Evolutionary conservation across 2,888 invertebrate species (phyloP).

Genomic region (Leucophora obtusa): DNA sequence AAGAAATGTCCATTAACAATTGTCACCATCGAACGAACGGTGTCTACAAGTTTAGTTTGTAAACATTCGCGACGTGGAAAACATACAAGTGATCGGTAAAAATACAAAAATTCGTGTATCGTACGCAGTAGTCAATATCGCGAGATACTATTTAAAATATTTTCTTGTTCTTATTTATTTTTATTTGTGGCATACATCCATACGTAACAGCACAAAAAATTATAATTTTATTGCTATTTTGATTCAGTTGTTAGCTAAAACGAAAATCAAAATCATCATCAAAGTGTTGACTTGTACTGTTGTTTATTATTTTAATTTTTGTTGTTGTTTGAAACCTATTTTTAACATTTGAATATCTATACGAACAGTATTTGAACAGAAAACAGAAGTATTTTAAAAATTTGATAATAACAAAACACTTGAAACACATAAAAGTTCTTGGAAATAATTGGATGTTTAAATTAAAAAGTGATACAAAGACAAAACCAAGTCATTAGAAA

Average conservation of each 20-base stretch:
- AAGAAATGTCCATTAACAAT: constrained; percentile 39
- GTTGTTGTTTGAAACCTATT: constrained; percentile 48
- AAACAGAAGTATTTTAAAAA: constrained; percentile 51
- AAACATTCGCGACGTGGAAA: constrained; percentile 46
- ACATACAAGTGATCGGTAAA: constrained; percentile 23
- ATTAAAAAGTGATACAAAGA: constrained; percentile 4
- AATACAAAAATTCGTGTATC: not conserved
- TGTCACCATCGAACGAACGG: constrained; percentile 43
- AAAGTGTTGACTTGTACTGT: constrained; percentile 47
- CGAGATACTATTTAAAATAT: not conserved
- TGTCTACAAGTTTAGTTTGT: constrained; percentile 41
- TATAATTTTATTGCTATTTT: constrained; percentile 13
- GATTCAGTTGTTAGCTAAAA: not conserved
- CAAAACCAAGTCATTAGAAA: not conserved
- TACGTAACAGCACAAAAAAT: constrained; percentile 5
- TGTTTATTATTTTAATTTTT: constrained; percentile 27
- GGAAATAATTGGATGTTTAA: constrained; percentile 35
- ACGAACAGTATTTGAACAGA: constrained; percentile 15
- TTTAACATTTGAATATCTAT: constrained; percentile 34
- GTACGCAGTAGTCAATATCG: constrained; percentile 20
- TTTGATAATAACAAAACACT: constrained; percentile 46
- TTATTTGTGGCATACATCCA: constrained; percentile 7
- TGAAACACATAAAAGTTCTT: constrained; percentile 25
- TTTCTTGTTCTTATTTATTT: not conserved
- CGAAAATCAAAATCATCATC: constrained; percentile 10